These are phyloP conservation scores for Peromyscus attwateri DNA, from an alignment of 2,797 vertebrate genomes.

Conservation along the genomic window DNA sequence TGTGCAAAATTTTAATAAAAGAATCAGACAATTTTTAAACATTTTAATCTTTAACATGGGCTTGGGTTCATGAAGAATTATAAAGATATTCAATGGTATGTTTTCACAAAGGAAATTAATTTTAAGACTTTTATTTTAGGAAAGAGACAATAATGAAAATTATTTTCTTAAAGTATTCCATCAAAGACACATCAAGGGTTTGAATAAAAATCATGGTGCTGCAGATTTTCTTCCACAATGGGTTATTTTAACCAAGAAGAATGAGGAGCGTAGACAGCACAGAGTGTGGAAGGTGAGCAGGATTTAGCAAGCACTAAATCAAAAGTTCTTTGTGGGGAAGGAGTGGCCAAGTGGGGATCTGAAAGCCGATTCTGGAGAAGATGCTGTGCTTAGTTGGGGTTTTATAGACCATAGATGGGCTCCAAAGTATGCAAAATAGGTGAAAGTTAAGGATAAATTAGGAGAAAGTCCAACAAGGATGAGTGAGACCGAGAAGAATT, in stretches of 20 bases:
- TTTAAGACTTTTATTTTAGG: slow-evolving; percentile 45
- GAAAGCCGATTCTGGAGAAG: neutral
- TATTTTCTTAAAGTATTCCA: neutral
- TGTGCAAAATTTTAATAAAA: slow-evolving; percentile 21
- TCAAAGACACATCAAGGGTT: neutral
- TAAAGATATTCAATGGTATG: neutral
- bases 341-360: neutral
- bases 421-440: neutral
- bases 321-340: neutral
- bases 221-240: neutral
- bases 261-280: neutral
- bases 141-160: slow-evolving; percentile 4
- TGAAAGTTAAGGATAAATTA: neutral
- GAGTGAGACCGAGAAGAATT: neutral
- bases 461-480: neutral
- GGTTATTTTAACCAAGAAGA: neutral
- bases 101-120: neutral
- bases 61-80: neutral
- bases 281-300: no score
- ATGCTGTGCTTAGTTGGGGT: neutral
- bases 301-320: neutral
- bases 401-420: neutral
- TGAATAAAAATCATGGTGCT: neutral
- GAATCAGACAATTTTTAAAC: neutral
- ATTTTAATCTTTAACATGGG: slow-evolving; percentile 52